Evolutionary conservation across 30 jellyfish, hydroid and myxozoan genomes (phyloP).

Genomic region (Haliclystus octoradiatus): DNA sequence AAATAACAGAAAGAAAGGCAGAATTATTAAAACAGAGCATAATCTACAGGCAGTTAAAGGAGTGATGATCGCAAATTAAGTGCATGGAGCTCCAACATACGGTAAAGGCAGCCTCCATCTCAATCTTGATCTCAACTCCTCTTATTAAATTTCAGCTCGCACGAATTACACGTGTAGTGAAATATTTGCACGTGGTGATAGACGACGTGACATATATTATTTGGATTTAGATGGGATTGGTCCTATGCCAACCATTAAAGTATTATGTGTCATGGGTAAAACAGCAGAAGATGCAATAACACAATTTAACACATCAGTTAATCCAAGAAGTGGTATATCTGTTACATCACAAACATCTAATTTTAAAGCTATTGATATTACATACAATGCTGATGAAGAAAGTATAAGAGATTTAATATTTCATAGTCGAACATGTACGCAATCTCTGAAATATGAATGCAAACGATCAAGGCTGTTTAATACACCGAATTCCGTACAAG

Average conservation of each 20-base stretch:
- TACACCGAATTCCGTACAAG: slow-evolving; percentile 29
- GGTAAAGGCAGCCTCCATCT: no score
- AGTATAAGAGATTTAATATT: slow-evolving; percentile 69
- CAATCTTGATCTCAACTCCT: no score
- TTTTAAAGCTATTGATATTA: slow-evolving; percentile 43
- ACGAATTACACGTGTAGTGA: slow-evolving; percentile 88
- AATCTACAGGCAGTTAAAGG: no score
- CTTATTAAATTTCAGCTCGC: slow-evolving; percentile 98
- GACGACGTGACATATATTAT: slow-evolving; percentile 71
- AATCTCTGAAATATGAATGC: slow-evolving; percentile 62
- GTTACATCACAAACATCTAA: slow-evolving; percentile 41
- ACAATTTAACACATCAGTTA: slow-evolving; percentile 73
- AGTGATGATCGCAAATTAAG: no score
- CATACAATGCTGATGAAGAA: slow-evolving; percentile 71
- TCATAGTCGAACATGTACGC: slow-evolving; percentile 56
- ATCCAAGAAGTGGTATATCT: slow-evolving; percentile 23
- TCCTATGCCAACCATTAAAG: slow-evolving; percentile 71
- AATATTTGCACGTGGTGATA: slow-evolving; percentile 62
- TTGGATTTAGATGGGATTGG: slow-evolving; percentile 96
- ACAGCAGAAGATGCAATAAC: slow-evolving; percentile 77
- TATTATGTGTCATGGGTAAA: slow-evolving; percentile 81
- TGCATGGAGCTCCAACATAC: no score
- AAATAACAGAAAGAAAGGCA: no score
- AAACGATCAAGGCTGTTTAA: slow-evolving; percentile 65
- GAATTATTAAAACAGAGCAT: no score